These are phyloP conservation scores for Probaryconus sp. DNA, from an alignment of 1,140 invertebrate genomes.

Conservation along the genomic window DNA sequence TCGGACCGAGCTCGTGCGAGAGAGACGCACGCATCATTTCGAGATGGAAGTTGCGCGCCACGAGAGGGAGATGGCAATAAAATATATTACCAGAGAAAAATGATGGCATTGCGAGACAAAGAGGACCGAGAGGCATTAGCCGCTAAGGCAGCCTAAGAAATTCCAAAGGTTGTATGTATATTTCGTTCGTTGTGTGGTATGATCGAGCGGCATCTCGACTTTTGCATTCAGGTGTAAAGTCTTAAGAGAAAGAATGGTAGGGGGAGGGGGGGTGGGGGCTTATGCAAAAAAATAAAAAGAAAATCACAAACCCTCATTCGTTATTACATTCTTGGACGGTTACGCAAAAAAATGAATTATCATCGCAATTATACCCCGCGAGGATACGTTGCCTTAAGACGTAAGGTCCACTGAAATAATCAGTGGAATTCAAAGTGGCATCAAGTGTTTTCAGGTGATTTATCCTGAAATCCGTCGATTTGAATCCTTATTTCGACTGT, in stretches of 20 bases:
- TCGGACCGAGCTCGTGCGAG: slow-evolving; percentile 32
- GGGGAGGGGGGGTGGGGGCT: too few relatives aligned
- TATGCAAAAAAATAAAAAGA: too few relatives aligned
- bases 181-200: slow-evolving; percentile 5
- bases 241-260: too few relatives aligned
- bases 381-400: background rate
- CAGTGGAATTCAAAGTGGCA: too few relatives aligned
- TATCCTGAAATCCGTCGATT: too few relatives aligned
- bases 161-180: slow-evolving; percentile 44
- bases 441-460: too few relatives aligned
- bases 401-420: too few relatives aligned
- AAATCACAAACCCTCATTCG: slow-evolving; percentile 16
- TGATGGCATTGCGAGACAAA: slow-evolving; percentile 75
- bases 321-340: slow-evolving; percentile 9
- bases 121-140: slow-evolving; percentile 71
- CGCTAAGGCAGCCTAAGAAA: slow-evolving; percentile 65
- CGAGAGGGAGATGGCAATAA: slow-evolving; percentile 71
- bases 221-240: slow-evolving; percentile 4
- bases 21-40: slow-evolving; percentile 44
- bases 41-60: slow-evolving; percentile 52
- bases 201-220: slow-evolving; percentile 31
- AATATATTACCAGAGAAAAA: slow-evolving; percentile 77
- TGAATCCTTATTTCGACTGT: too few relatives aligned
- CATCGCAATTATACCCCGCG: background rate
- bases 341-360: slow-evolving; percentile 16